Evolutionary conservation across 2,797 vertebrate genomes (phyloP).

Genomic region (Periparus ater): DNA sequence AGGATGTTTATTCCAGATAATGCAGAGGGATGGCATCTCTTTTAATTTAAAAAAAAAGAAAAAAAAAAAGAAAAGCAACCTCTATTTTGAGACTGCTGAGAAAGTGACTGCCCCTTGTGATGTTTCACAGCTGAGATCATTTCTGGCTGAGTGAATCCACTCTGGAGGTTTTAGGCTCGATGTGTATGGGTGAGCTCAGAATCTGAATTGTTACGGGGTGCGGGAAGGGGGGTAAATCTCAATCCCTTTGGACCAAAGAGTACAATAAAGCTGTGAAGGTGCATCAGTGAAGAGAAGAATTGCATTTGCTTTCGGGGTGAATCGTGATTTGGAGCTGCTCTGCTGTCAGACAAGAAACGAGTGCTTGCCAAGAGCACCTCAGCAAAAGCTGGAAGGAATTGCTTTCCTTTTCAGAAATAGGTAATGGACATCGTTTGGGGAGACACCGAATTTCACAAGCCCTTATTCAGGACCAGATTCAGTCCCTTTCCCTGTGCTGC

Average conservation of each 20-base stretch:
- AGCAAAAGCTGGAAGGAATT: not conserved
- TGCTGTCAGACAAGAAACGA: not conserved
- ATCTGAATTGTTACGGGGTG: not conserved
- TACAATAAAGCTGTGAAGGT: not conserved
- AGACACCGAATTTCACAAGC: not conserved
- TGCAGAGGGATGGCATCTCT: not conserved
- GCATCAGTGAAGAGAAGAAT: not conserved
- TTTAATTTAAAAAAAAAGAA: not conserved
- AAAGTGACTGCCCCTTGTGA: slow-evolving; percentile 37
- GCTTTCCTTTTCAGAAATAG: not conserved
- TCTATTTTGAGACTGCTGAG: slow-evolving; percentile 41
- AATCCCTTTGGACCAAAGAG: not conserved
- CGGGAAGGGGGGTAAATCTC: not conserved
- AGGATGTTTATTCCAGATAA: not conserved
- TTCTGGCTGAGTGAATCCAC: slow-evolving; percentile 25
- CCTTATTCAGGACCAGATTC: not conserved
- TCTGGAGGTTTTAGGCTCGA: slow-evolving; percentile 14
- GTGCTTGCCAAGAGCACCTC: not conserved
- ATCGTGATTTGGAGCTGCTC: not conserved
- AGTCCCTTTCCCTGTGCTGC: rapidly evolving
- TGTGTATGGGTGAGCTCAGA: slow-evolving; percentile 10
- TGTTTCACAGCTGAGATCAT: slow-evolving; percentile 50
- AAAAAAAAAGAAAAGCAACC: not conserved
- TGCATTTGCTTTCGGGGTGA: not conserved
- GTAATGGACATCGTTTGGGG: not conserved